Evolutionary conservation across 2,888 invertebrate species (phyloP).

Genomic region (Mantis religiosa): DNA sequence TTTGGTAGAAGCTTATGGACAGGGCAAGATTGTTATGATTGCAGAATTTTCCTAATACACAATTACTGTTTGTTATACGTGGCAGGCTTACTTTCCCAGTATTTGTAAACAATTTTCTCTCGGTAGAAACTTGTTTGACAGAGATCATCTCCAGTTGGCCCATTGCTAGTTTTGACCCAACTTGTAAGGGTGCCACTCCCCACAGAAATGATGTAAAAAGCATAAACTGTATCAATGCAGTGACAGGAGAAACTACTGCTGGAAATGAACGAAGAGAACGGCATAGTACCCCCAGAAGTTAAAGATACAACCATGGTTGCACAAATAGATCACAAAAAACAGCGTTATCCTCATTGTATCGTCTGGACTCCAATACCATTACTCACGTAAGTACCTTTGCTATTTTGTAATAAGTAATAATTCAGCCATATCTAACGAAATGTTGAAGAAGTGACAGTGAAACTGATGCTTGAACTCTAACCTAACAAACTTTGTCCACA

Average conservation of each 20-base stretch:
- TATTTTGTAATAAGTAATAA: too few relatives aligned
- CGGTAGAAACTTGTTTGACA: too few relatives aligned
- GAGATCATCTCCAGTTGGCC: background rate
- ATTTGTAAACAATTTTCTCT: too few relatives aligned
- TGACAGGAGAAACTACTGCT: background rate
- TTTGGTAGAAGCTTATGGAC: too few relatives aligned
- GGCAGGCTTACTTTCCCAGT: too few relatives aligned
- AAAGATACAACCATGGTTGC: background rate
- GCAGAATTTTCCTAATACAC: too few relatives aligned
- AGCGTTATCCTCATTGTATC: constrained; percentile 70
- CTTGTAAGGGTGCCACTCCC: background rate
- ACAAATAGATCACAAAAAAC: constrained; percentile 15
- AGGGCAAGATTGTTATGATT: too few relatives aligned
- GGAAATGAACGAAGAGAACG: background rate
- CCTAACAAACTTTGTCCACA: too few relatives aligned
- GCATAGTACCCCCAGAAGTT: background rate
- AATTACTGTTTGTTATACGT: too few relatives aligned
- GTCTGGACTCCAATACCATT: constrained; percentile 97
- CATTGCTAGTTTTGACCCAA: background rate
- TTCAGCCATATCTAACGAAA: too few relatives aligned
- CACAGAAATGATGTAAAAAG: background rate
- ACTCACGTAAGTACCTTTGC: constrained; percentile 61
- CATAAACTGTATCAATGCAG: background rate
- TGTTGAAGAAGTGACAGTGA: too few relatives aligned
- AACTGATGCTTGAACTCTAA: too few relatives aligned